These are phyloP conservation scores for Drosophila oshimai DNA, from an alignment of 1,140 invertebrate species.

Conservation along the genomic window DNA sequence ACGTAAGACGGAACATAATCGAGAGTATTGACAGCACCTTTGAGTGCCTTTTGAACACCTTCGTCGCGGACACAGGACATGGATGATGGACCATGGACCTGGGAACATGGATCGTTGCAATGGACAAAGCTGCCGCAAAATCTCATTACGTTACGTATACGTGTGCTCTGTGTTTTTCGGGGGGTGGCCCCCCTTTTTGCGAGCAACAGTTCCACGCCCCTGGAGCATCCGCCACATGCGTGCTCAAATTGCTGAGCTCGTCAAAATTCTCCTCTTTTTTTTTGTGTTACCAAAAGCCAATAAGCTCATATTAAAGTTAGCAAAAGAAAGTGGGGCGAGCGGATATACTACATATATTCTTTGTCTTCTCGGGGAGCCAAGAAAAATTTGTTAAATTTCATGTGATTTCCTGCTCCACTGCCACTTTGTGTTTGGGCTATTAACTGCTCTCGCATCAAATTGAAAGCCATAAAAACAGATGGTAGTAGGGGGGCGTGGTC, in stretches of 20 bases:
- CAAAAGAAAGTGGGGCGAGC: background rate
- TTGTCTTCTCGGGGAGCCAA: conserved; percentile 36
- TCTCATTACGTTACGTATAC: conserved; percentile 68
- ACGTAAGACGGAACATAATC: conserved; percentile 7
- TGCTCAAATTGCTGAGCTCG: conserved; percentile 58
- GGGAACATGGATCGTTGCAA: conserved; percentile 8
- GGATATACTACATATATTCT: conserved; percentile 15
- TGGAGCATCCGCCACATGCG: conserved; percentile 32
- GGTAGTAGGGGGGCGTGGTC: background rate
- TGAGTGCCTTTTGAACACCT: background rate
- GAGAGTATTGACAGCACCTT: conserved; percentile 8
- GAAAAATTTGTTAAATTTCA: conserved; percentile 61
- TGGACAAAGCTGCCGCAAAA: conserved; percentile 69
- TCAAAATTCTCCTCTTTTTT: conserved; percentile 30
- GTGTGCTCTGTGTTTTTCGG: conserved; percentile 61
- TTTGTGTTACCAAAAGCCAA: conserved; percentile 51
- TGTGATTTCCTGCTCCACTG: conserved; percentile 38
- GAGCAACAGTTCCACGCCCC: no score
- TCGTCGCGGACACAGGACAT: background rate
- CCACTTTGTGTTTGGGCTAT: conserved; percentile 42
- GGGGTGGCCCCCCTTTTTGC: no score
- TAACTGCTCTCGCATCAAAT: conserved; percentile 58
- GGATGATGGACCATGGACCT: background rate
- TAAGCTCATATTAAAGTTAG: conserved; percentile 65
- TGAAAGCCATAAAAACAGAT: conserved; percentile 39